phyloP scores from a whole-genome alignment of 2,888 invertebrate species.

The Drosophila merina region DNA sequence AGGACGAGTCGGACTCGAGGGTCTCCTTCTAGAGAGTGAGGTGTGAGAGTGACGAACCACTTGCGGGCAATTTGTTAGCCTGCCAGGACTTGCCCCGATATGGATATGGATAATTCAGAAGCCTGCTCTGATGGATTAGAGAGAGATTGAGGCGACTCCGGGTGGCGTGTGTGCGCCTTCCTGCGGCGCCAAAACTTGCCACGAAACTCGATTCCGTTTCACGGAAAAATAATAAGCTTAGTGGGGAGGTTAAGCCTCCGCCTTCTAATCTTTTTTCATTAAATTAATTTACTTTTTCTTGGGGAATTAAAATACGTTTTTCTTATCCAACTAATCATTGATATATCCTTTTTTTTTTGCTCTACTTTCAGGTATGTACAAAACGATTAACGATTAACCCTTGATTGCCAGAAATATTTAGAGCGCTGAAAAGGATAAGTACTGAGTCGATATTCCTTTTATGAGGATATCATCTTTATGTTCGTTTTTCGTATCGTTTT shows the following conservation, averaged over 20 bases:
- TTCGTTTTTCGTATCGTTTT: constrained; percentile 25
- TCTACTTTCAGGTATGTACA: constrained; percentile 60
- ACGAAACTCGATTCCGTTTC: constrained; percentile 19
- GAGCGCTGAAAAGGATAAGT: constrained; percentile 58
- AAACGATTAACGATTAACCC: constrained; percentile 30
- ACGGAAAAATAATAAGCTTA: constrained; percentile 45
- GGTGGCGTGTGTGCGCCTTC: constrained; percentile 20
- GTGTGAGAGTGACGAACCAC: constrained; percentile 41
- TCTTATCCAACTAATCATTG: background rate
- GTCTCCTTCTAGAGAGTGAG: constrained; percentile 4
- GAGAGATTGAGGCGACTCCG: constrained; percentile 27
- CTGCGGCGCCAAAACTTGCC: constrained; percentile 15
- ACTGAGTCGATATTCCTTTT: constrained; percentile 17
- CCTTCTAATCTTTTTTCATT: no score
- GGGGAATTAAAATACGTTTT: no score
- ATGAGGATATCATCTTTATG: constrained; percentile 34
- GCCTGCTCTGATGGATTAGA: constrained; percentile 38
- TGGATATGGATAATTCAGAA: constrained; percentile 39
- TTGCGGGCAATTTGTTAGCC: constrained; percentile 40
- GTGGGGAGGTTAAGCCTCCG: background rate
- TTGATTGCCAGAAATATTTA: background rate
- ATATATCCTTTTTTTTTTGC: constrained; percentile 26
- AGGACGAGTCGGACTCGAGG: constrained; percentile 39
- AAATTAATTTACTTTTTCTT: no score
- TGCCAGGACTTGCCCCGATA: constrained; percentile 22